A percentile compares a stretch with the other conserved stretches of the same genome.
These are phyloP conservation scores for Numenius phaeopus DNA, from an alignment of 2,797 vertebrate species.

Conservation along the genomic window DNA sequence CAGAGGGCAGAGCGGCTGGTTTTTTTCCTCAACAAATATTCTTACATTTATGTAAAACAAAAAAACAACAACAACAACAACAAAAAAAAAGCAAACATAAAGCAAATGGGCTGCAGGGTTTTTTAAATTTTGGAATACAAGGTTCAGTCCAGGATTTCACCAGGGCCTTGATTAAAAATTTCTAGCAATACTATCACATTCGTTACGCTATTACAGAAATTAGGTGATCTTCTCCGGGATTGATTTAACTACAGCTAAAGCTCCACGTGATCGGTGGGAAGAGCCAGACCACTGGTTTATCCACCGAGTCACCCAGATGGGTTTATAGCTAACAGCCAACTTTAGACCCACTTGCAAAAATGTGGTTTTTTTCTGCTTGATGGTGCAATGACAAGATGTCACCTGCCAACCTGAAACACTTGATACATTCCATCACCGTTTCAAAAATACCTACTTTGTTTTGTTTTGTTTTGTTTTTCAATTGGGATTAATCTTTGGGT, in stretches of 20 bases:
- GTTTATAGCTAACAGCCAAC: conserved; percentile 19
- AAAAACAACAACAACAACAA: neutral
- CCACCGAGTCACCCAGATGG: conserved; percentile 9
- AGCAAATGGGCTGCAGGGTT: conserved; percentile 53
- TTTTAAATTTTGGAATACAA: conserved; percentile 53
- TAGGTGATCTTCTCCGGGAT: neutral
- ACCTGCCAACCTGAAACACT: conserved; percentile 73
- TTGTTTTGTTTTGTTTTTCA: neutral
- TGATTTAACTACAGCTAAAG: conserved; percentile 17
- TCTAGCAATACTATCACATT: conserved; percentile 67
- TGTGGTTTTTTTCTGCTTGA: conserved; percentile 43
- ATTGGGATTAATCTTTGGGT: conserved; percentile 1
- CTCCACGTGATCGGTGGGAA: neutral
- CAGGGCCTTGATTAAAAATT: conserved; percentile 66
- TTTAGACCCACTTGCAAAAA: conserved; percentile 65
- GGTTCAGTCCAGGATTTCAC: conserved; percentile 59
- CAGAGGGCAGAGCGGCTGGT: conserved; percentile 56
- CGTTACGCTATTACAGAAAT: conserved; percentile 24
- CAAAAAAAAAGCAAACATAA: neutral
- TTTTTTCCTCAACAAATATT: conserved; percentile 4
- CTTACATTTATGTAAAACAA: conserved; percentile 25
- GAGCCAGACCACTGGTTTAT: conserved; percentile 45
- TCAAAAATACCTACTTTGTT: neutral
- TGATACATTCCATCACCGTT: conserved; percentile 72
- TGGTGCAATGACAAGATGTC: conserved; percentile 73